A percentile compares a stretch with the other conserved stretches of the same genome.
Evolutionary conservation across 2,113 vertebrate genomes (phyloP).

Genomic region (Archocentrus centrarchus): DNA sequence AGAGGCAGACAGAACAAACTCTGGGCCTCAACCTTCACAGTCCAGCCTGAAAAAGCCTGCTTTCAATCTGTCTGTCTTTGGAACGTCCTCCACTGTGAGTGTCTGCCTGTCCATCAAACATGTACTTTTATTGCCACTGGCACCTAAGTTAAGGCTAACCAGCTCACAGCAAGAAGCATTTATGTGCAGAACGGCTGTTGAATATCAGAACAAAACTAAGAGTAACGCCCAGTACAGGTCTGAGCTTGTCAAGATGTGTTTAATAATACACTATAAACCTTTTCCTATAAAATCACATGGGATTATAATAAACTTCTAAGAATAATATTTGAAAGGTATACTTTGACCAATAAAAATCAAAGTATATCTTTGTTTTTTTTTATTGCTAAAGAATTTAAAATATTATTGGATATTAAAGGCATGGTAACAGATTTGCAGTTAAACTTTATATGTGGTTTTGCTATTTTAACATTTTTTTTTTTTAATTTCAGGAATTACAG

Average conservation of each 20-base stretch:
- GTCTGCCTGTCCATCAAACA: not conserved
- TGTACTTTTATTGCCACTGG: not conserved
- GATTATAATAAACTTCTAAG: not conserved
- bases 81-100: conserved; percentile 92
- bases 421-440: not conserved
- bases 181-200: not conserved
- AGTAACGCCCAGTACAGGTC: not conserved
- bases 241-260: not conserved
- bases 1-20: conserved; percentile 88
- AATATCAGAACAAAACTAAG: not conserved
- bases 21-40: conserved; percentile 85
- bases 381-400: no score
- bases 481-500: not conserved
- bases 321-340: not conserved
- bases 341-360: not conserved
- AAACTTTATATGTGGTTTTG: not conserved
- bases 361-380: not conserved
- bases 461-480: not conserved
- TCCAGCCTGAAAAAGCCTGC: conserved; percentile 91
- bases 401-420: not conserved
- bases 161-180: not conserved
- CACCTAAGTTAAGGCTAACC: not conserved
- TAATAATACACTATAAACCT: not conserved
- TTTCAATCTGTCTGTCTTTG: conserved; percentile 96
- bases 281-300: not conserved